Evolutionary conservation across 2,888 invertebrate genomes (phyloP), one percentile per base, ranked within the genome.

Genomic region (Platypus cylindrus): DNA sequence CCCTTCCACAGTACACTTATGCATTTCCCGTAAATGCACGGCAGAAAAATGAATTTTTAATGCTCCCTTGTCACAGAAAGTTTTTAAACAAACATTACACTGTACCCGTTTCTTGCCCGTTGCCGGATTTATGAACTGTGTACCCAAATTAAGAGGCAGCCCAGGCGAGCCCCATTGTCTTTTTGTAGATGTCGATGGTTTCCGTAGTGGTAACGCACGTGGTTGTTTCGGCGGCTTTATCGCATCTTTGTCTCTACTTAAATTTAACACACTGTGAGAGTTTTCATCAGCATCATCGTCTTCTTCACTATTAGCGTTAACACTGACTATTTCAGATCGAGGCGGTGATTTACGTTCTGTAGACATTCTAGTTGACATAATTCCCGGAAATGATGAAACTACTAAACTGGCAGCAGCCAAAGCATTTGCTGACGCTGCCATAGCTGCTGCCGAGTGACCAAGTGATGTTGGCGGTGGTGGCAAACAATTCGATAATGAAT

Each of bases 21-120:
- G 98, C 97, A 98, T 98, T 67, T 99, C 98, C 24, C 95, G 77
- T 40, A 97, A 65, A 59, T 98, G 98, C 7, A 99, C 98, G 0
- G 98, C 98, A 32, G 94, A 94, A 58, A 95, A 97, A 61, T 98
- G 98, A 5, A 98, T 99, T 66, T 98, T 98, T 15, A 98, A 70
- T 1, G 98, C 98, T 41, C 97, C 98, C 67, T 98, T 98, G 68
- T 98, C 98, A 70, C 98, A 98, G 66, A 98, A 98, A 11, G 97
- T 97, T 66, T 98, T 98, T 41, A 94, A 67, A 59, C 98, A 98
- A 25, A 94, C 93, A 53, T 94, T 91, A 63, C 98, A 99, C 59
- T 95, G 90, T 3, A 97, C 95, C 45, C 97, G 75, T 58, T 94
- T 94, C 64, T 97, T 97, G 0, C 90, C 90, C 1, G 90, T 90